Conservation (phyloP, 2,113 vertebrate species). For the Lampris megalopsis region DNA sequence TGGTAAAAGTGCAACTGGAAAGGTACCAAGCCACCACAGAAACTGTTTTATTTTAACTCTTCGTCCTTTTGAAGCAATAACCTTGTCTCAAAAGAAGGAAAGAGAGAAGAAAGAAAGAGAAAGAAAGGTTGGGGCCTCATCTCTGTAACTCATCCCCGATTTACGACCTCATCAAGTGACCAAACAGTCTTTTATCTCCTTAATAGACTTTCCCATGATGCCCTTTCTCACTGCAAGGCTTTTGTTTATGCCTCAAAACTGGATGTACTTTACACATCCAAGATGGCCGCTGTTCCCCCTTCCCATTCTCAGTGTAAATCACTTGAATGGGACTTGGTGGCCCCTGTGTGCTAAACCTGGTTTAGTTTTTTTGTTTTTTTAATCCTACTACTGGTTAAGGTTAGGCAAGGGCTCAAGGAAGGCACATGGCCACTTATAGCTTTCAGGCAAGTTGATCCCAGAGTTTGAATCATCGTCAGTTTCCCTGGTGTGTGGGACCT, state of each 20-base stretch:
- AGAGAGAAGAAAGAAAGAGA: constrained; percentile 17
- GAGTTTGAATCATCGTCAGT: constrained; percentile 6
- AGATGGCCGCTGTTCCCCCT: constrained; percentile 19
- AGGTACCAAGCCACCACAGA: background rate
- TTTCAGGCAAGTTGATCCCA: background rate
- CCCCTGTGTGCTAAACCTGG: background rate
- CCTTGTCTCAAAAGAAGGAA: constrained; percentile 7
- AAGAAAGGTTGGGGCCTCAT: constrained; percentile 25
- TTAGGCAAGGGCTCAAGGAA: too few relatives aligned
- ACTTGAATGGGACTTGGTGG: background rate
- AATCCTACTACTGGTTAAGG: background rate
- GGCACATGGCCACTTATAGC: too few relatives aligned
- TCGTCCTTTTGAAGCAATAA: background rate
- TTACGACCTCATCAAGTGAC: constrained; percentile 53
- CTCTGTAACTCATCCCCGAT: constrained; percentile 50
- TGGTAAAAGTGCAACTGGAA: background rate
- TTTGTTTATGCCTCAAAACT: constrained; percentile 38
- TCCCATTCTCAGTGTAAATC: constrained; percentile 23
- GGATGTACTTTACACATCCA: background rate
- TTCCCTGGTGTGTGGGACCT: background rate
- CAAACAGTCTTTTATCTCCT: constrained; percentile 16
- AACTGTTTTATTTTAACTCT: background rate
- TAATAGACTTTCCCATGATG: constrained; percentile 49
- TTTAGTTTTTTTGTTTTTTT: background rate
- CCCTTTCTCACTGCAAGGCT: constrained; percentile 25